phyloP scores from a whole-genome alignment of 2,113 vertebrate genomes.

The Morone saxatilis region DNA sequence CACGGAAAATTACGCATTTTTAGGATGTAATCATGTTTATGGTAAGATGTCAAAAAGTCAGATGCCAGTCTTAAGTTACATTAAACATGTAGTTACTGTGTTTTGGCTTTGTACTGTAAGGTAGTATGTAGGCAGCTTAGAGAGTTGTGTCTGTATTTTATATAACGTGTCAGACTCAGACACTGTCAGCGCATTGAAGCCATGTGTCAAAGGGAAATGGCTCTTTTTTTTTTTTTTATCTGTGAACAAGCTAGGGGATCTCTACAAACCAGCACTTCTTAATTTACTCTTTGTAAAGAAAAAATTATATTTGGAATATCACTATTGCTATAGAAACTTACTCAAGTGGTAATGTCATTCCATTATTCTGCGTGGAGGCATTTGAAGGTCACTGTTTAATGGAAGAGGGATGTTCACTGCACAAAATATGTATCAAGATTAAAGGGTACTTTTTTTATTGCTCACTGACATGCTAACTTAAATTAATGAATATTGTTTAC shows the following conservation, averaged over 20 bases:
- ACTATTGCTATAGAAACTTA: background rate
- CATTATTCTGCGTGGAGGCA: background rate
- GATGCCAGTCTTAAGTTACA: background rate
- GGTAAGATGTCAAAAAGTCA: background rate
- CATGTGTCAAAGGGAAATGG: background rate
- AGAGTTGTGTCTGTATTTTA: slow-evolving; percentile 10
- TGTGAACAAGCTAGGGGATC: background rate
- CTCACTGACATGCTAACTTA: slow-evolving; percentile 11
- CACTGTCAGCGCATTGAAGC: slow-evolving; percentile 9
- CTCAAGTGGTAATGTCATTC: slow-evolving; percentile 15
- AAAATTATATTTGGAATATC: background rate
- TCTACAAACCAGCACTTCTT: slow-evolving; percentile 18
- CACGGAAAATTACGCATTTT: background rate
- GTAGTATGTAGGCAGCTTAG: background rate
- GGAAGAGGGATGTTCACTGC: background rate
- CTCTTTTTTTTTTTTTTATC: slow-evolving; percentile 23
- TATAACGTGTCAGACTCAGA: slow-evolving; percentile 7
- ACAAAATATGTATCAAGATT: slow-evolving; percentile 21
- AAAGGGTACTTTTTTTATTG: slow-evolving; percentile 20
- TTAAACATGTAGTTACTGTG: background rate
- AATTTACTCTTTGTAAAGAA: background rate
- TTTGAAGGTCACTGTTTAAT: slow-evolving; percentile 4
- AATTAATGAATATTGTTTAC: slow-evolving; percentile 40
- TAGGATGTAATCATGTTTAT: background rate
- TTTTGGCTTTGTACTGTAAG: background rate